Percentiles rank a stretch among this genome's conserved stretches.
Evolutionary conservation across 2,113 vertebrate species (phyloP).

Genomic region (Nettapus auritus): DNA sequence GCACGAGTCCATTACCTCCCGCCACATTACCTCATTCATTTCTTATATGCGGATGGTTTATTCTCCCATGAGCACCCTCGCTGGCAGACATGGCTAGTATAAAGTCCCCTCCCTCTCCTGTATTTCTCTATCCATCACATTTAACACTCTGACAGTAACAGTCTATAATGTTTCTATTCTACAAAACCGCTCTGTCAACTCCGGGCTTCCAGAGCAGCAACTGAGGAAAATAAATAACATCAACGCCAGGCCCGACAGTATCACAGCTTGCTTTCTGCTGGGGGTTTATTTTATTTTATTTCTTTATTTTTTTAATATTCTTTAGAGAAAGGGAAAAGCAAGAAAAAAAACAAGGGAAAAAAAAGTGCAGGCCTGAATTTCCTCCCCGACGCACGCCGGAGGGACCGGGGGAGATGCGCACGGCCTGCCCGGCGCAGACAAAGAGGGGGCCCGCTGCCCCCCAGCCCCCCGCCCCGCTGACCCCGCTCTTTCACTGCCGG

Average conservation of each 20-base stretch:
- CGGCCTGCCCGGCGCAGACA: neutral
- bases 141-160: slow-evolving; percentile 99
- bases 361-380: neutral
- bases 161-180: slow-evolving; percentile 99
- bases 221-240: slow-evolving; percentile 99
- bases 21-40: slow-evolving; percentile 95
- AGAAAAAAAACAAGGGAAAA: neutral
- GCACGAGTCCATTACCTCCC: slow-evolving; percentile 94
- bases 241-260: slow-evolving; percentile 83
- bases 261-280: slow-evolving; percentile 76
- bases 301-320: neutral
- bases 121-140: slow-evolving; percentile 97
- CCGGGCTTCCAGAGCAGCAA: slow-evolving; percentile 92
- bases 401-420: neutral
- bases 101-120: slow-evolving; percentile 88
- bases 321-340: neutral
- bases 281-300: slow-evolving; percentile 34
- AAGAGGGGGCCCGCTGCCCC: neutral
- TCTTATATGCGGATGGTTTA: slow-evolving; percentile 93
- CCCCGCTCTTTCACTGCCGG: neutral
- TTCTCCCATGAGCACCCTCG: slow-evolving; percentile 89
- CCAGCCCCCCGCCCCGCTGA: neutral
- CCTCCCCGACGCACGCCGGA: neutral
- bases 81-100: slow-evolving; percentile 87
- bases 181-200: slow-evolving; percentile 99